Evolutionary conservation across 2,888 invertebrate species (phyloP).

Genomic region (Pardosa pseudoannulata): DNA sequence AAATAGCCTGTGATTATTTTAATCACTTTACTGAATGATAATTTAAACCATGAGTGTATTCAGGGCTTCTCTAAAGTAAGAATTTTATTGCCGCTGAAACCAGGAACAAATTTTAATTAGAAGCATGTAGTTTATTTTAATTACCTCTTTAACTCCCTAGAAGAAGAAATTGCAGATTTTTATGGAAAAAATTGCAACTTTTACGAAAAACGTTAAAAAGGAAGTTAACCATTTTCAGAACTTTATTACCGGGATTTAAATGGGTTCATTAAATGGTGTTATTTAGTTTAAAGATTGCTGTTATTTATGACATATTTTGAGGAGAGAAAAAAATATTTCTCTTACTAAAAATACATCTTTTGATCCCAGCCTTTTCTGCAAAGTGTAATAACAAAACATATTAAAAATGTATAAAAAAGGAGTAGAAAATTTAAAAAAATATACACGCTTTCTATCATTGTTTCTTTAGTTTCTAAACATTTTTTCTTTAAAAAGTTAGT

Average conservation of each 20-base stretch:
- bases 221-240: conserved; percentile 15
- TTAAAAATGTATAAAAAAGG: too few species aligned
- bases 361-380: too few species aligned
- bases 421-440: too few species aligned
- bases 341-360: too few species aligned
- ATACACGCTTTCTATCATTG: too few species aligned
- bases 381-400: too few species aligned
- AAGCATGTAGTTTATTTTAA: conserved; percentile 7
- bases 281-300: not conserved
- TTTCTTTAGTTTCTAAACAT: too few species aligned
- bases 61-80: not conserved
- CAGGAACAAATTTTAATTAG: conserved; percentile 2
- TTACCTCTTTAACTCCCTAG: conserved; percentile 4
- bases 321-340: too few species aligned
- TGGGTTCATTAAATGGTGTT: not conserved
- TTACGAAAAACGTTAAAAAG: not conserved
- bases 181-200: not conserved
- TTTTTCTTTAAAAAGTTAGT: too few species aligned
- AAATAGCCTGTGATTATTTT: not conserved
- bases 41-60: not conserved
- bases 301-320: not conserved
- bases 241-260: not conserved
- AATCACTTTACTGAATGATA: not conserved
- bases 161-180: not conserved
- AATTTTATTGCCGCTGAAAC: not conserved